Base-by-base conservation (phyloP, 2,113 vertebrate species). In the Sigmodon hispidus region DNA sequence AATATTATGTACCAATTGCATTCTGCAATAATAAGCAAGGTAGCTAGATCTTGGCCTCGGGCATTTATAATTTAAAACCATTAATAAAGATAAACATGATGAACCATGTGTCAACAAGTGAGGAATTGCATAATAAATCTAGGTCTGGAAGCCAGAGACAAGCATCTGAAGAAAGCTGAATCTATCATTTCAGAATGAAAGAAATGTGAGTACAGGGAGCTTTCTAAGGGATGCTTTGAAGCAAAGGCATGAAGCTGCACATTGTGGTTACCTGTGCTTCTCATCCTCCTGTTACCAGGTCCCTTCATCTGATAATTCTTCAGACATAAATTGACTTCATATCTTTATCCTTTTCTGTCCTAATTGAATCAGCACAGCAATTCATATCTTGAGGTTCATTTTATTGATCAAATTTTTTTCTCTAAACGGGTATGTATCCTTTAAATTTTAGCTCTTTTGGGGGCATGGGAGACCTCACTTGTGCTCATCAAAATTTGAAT, bases 21-120 rank as follows among this genome's bases (percentile, higher is more conserved):
- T 86, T 95, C 87, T 85, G 70, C 91, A 91, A 79, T 89, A 57
- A 57, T 94, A 92, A 97, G 90, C 92, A 94, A 95, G 72, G 81
- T 91, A 89, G 73, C 89, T 72, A 87, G 69, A 95, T 80, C 57
- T 65, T 95, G 79, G 61, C 69, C 67, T 91, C 57, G 80, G 55
- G 84, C 57, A 95, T 93, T 93, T 94, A 84, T 96, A 96, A 96
- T 96, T 97, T 95, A 95, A 96, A 92, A 59, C 63, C 70, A 96
- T 80, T 94, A 90, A 77, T 94, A 91, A 94, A 87, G 75, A 96
- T 83, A 94, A 96, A 94, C 73, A 89, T 50, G 34, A 59, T 69
- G 36, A 96, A 95, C 34, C 3, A 87, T 52, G 31, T 50, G 31
- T 94, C 86, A 89, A 87, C 87, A 96, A 94, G 52, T 45, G 94